Evolutionary conservation across 2,113 vertebrate genomes (phyloP).

Genomic region (Variabilichromis moorii): DNA sequence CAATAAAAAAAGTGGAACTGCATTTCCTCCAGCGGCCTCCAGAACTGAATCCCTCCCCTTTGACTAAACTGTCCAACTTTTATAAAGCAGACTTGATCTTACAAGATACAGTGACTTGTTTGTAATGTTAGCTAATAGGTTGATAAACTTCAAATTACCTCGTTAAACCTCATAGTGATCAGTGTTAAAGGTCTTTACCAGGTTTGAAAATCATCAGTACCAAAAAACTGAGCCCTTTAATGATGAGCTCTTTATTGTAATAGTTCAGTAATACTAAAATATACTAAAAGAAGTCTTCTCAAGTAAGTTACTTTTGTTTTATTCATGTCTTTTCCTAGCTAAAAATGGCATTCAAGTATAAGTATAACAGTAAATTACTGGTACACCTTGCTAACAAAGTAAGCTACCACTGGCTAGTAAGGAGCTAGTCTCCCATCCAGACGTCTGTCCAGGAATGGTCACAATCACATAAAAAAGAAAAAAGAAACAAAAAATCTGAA

Average conservation of each 20-base stretch:
- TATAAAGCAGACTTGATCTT: background rate
- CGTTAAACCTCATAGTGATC: background rate
- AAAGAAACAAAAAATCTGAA: background rate
- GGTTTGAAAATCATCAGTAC: background rate
- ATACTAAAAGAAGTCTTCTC: background rate
- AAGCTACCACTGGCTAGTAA: background rate
- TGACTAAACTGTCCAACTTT: background rate
- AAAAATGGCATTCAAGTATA: background rate
- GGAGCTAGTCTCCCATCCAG: background rate
- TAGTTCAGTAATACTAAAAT: background rate
- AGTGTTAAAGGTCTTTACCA: background rate
- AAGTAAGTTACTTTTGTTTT: background rate
- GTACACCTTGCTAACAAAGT: background rate
- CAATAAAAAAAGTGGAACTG: background rate
- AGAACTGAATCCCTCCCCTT: background rate
- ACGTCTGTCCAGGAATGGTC: background rate
- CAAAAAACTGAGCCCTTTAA: background rate
- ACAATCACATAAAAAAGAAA: background rate
- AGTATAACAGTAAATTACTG: background rate
- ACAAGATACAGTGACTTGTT: background rate
- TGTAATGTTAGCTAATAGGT: background rate
- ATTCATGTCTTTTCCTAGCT: background rate
- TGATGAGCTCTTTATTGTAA: background rate
- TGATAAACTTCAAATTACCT: background rate
- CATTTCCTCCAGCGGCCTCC: background rate